Percentiles rank a stretch among this genome's conserved stretches.
Conservation (phyloP, 2,797 vertebrate genomes). For the Antrozous pallidus region DNA sequence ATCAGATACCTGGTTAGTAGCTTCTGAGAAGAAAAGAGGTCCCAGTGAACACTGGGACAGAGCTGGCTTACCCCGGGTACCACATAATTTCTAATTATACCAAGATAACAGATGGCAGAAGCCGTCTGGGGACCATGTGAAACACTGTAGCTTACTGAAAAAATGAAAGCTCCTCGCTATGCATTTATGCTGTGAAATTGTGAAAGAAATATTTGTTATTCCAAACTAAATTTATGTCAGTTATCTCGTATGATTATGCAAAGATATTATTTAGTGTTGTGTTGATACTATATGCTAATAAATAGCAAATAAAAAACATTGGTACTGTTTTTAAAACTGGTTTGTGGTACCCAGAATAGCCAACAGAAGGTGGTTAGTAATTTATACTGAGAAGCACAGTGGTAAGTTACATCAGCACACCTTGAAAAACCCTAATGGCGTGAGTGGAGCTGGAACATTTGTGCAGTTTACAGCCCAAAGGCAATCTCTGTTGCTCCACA, state of each 20-base stretch:
- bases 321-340: conserved; percentile 43
- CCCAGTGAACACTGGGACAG: conserved; percentile 69
- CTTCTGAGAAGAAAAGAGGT: conserved; percentile 64
- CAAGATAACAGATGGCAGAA: background rate
- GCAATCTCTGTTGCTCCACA: background rate
- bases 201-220: background rate
- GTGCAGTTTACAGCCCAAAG: conserved; percentile 22
- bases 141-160: background rate
- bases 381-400: conserved; percentile 74
- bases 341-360: conserved; percentile 81
- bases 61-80: conserved; percentile 78
- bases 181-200: background rate
- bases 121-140: background rate
- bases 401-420: conserved; percentile 77
- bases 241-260: conserved; percentile 39
- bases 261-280: background rate
- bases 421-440: background rate
- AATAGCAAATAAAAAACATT: conserved; percentile 11
- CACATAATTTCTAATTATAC: conserved; percentile 59
- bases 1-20: conserved; percentile 84
- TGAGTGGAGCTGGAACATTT: conserved; percentile 6
- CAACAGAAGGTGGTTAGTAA: conserved; percentile 80
- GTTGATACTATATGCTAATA: background rate
- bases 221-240: conserved; percentile 24
- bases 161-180: background rate